These are phyloP conservation scores for Brachionus rotundiformis DNA, from an alignment of 1,140 invertebrate species.

Conservation along the genomic window DNA sequence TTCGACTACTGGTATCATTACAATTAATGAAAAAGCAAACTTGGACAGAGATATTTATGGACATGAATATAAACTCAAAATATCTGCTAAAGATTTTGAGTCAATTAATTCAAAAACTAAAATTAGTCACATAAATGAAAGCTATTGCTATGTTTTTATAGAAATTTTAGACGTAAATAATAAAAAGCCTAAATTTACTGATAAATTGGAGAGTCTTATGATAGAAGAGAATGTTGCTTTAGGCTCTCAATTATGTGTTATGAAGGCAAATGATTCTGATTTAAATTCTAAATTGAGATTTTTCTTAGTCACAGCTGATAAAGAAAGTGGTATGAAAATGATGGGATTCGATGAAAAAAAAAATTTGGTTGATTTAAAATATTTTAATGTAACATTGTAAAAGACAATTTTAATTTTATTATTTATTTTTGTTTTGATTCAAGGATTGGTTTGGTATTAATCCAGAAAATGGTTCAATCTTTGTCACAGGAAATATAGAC, in stretches of 20 bases:
- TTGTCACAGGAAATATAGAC: constrained; percentile 69
- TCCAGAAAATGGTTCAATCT: constrained; percentile 53
- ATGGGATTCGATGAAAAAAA: not conserved
- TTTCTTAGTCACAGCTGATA: not conserved
- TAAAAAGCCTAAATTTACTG: constrained; percentile 75
- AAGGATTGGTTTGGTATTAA: constrained; percentile 54
- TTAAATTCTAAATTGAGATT: constrained; percentile 70
- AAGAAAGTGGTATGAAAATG: not conserved
- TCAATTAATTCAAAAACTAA: constrained; percentile 70
- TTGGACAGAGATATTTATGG: constrained; percentile 83
- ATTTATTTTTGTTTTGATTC: too few relatives aligned
- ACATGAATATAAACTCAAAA: constrained; percentile 66
- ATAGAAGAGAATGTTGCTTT: constrained; percentile 77
- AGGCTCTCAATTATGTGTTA: constrained; percentile 61
- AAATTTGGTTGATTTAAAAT: not conserved
- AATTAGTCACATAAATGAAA: constrained; percentile 66
- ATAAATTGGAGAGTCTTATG: constrained; percentile 69
- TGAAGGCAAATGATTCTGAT: constrained; percentile 78
- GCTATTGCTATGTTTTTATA: constrained; percentile 72
- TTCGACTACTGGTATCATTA: constrained; percentile 76
- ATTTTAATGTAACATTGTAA: not conserved
- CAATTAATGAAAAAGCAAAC: constrained; percentile 77
- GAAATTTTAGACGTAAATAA: constrained; percentile 87
- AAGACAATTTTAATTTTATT: too few relatives aligned
- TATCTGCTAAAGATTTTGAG: constrained; percentile 73